Conservation (phyloP, 2,797 vertebrate genomes). For the Gambelia wislizenii region DNA sequence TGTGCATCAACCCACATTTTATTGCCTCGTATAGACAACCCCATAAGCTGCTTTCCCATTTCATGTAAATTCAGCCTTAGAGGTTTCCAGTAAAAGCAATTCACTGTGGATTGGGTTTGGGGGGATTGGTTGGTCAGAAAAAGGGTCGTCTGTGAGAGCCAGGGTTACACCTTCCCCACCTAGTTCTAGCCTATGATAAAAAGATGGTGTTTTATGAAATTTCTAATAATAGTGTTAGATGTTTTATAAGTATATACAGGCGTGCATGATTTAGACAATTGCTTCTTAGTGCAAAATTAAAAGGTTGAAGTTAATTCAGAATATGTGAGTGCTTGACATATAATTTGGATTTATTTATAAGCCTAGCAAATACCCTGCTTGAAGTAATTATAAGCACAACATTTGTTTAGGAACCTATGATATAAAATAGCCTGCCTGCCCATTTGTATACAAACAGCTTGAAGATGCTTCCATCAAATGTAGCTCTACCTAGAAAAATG, state of each 20-base stretch:
- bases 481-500: neutral
- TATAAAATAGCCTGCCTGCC: slow-evolving; percentile 7
- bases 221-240: neutral
- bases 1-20: no score
- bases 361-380: neutral
- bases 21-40: no score
- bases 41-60: no score
- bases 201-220: neutral
- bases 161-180: no score
- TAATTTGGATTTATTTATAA: slow-evolving; percentile 12
- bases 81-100: no score
- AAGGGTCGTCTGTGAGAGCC: no score
- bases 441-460: rapidly evolving
- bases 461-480: slow-evolving; percentile 1
- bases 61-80: no score
- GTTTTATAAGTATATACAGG: neutral
- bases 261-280: neutral
- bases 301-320: neutral
- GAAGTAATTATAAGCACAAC: neutral
- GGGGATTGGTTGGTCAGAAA: no score
- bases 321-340: neutral
- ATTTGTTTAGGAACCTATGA: neutral
- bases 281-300: neutral
- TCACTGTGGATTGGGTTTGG: no score
- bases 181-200: neutral